Percentiles rank a stretch among this genome's conserved stretches.
phyloP scores from a whole-genome alignment of 1,140 invertebrate genomes.

The Trichonephila clavata region DNA sequence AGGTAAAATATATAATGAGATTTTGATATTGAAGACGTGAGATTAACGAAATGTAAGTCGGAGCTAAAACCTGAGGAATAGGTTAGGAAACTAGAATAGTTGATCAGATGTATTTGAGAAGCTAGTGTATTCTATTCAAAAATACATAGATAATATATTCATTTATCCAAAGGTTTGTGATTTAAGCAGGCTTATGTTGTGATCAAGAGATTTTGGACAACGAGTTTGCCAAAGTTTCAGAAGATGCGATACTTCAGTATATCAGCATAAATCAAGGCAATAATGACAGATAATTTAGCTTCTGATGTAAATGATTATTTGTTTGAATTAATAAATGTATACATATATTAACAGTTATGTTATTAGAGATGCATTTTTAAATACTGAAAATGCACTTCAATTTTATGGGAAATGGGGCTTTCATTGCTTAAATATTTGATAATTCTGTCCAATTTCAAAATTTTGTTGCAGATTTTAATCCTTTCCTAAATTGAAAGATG shows the following conservation, averaged over 20 bases:
- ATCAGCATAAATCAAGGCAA: neutral
- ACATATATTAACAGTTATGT: too few relatives aligned
- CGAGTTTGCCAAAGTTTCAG: neutral
- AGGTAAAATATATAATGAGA: slow-evolving; percentile 1
- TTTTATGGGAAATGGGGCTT: too few relatives aligned
- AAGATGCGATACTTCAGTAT: neutral
- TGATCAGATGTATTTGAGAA: neutral
- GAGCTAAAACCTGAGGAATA: neutral
- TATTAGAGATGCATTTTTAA: too few relatives aligned
- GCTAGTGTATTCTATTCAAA: neutral
- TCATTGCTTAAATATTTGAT: too few relatives aligned
- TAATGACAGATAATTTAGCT: neutral
- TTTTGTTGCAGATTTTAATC: too few relatives aligned
- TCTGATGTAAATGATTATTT: neutral
- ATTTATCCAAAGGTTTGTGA: neutral
- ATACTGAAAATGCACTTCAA: too few relatives aligned
- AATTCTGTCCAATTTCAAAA: too few relatives aligned
- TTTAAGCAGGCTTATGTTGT: neutral
- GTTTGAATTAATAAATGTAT: too few relatives aligned
- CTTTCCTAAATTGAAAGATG: too few relatives aligned
- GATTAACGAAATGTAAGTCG: neutral
- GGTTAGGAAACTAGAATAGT: neutral
- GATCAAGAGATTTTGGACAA: neutral
- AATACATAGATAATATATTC: slow-evolving; percentile 13
- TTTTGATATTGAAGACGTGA: neutral